phyloP scores from a whole-genome alignment of 1,140 invertebrate genomes.

The Agrypnia vestita region DNA sequence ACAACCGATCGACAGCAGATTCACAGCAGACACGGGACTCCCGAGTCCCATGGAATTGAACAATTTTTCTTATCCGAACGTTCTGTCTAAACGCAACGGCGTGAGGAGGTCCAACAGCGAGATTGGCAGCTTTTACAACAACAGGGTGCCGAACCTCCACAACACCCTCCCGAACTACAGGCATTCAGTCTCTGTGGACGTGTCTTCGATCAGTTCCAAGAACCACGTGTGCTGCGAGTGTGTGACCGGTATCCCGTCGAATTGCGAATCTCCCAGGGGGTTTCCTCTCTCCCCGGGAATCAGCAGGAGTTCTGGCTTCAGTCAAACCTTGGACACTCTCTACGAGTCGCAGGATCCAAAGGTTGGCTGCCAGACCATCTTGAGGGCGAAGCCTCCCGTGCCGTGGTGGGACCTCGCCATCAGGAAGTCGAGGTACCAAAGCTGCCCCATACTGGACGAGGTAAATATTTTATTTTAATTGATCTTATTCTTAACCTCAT shows the following conservation, averaged over 20 bases:
- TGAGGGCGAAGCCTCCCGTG: conserved; percentile 77
- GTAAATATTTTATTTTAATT: conserved; percentile 66
- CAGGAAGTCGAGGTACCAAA: conserved; percentile 80
- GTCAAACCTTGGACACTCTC: conserved; percentile 69
- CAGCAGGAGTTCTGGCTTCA: conserved; percentile 59
- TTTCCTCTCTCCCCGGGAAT: conserved; percentile 23
- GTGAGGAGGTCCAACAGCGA: conserved; percentile 70
- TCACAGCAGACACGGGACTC: conserved; percentile 24
- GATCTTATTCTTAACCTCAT: too few species aligned
- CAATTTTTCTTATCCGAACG: conserved; percentile 48
- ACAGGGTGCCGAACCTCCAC: neutral
- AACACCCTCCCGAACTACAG: conserved; percentile 70
- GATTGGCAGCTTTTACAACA: conserved; percentile 66
- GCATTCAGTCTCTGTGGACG: conserved; percentile 71
- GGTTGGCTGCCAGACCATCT: conserved; percentile 76
- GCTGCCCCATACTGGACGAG: conserved; percentile 80
- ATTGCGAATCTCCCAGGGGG: conserved; percentile 60
- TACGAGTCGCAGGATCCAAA: conserved; percentile 75
- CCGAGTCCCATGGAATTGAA: conserved; percentile 55
- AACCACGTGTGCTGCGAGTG: conserved; percentile 73
- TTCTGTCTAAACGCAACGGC: conserved; percentile 64
- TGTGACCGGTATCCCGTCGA: conserved; percentile 68
- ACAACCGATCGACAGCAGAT: conserved; percentile 17
- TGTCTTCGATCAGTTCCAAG: conserved; percentile 64
- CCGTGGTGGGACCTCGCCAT: conserved; percentile 92